These are phyloP conservation scores for Perizoma affinitatum DNA, from an alignment of 2,888 invertebrate genomes.

Conservation along the genomic window DNA sequence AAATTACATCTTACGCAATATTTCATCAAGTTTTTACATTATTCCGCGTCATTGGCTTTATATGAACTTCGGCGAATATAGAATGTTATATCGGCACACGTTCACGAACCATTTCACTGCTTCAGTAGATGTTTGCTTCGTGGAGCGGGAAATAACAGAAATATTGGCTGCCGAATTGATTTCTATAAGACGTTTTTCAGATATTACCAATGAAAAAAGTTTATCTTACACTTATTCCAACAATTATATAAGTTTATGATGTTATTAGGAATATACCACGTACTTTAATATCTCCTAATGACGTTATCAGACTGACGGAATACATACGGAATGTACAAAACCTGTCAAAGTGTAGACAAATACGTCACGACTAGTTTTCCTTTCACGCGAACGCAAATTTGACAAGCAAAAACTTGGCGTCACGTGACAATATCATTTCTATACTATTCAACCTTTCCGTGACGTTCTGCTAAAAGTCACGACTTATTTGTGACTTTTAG, in stretches of 20 bases:
- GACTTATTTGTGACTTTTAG: too few species aligned
- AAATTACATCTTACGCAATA: conserved; percentile 3
- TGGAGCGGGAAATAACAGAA: conserved; percentile 44
- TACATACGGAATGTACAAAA: neutral
- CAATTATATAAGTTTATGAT: too few species aligned
- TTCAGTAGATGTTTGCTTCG: conserved; percentile 37
- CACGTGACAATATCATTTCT: too few species aligned
- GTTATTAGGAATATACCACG: too few species aligned
- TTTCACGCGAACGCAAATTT: too few species aligned
- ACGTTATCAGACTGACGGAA: too few species aligned
- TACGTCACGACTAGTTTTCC: too few species aligned
- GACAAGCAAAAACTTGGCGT: too few species aligned
- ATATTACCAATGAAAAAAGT: conserved; percentile 1
- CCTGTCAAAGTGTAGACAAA: neutral
- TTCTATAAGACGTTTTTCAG: conserved; percentile 19
- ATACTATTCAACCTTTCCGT: too few species aligned
- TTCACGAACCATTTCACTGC: conserved; percentile 48
- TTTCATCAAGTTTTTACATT: conserved; percentile 33
- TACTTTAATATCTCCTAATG: too few species aligned
- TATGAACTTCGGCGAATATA: conserved; percentile 28
- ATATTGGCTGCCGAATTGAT: conserved; percentile 35
- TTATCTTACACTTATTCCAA: neutral
- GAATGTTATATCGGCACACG: conserved; percentile 24
- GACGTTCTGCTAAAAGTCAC: too few species aligned
- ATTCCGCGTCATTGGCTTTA: conserved; percentile 32